A percentile compares a stretch with the other conserved stretches of the same genome.
phyloP scores from a whole-genome alignment of 2,113 vertebrate genomes.

The Drymodes brunneopygia region DNA sequence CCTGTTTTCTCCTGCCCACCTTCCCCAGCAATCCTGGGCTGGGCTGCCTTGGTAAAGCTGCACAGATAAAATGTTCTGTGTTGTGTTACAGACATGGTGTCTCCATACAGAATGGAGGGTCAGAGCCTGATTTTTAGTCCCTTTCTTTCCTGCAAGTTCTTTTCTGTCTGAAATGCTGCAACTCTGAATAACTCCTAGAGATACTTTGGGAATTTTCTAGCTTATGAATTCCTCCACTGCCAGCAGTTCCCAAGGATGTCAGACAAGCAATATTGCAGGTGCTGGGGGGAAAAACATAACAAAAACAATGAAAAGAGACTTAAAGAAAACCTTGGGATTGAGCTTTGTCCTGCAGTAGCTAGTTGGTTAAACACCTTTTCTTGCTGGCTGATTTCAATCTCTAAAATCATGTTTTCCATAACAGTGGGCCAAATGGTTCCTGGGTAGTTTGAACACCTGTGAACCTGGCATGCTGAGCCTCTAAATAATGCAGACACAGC shows the following conservation, averaged over 20 bases:
- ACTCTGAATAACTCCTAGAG: neutral
- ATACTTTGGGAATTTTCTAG: neutral
- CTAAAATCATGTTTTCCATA: conserved; percentile 21
- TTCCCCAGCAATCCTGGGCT: neutral
- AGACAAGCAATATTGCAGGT: neutral
- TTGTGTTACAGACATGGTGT: rapidly evolving
- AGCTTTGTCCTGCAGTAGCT: neutral
- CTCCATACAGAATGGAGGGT: neutral
- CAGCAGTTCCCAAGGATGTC: neutral
- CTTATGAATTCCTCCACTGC: neutral
- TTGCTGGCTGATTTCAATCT: neutral
- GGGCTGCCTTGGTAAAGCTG: neutral
- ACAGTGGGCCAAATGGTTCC: neutral
- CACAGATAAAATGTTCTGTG: neutral
- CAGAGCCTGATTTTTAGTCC: neutral
- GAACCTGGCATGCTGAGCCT: neutral
- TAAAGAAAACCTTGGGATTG: neutral
- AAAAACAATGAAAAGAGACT: neutral
- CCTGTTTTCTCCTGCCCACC: neutral
- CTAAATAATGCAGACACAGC: conserved; percentile 28
- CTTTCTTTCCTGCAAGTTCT: neutral
- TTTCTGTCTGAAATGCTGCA: neutral
- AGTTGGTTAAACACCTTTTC: neutral
- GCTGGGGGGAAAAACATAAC: neutral
- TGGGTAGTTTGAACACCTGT: conserved; percentile 52